phyloP scores from a whole-genome alignment of 2,113 vertebrate genomes.

The Psephotus haematonotus region DNA sequence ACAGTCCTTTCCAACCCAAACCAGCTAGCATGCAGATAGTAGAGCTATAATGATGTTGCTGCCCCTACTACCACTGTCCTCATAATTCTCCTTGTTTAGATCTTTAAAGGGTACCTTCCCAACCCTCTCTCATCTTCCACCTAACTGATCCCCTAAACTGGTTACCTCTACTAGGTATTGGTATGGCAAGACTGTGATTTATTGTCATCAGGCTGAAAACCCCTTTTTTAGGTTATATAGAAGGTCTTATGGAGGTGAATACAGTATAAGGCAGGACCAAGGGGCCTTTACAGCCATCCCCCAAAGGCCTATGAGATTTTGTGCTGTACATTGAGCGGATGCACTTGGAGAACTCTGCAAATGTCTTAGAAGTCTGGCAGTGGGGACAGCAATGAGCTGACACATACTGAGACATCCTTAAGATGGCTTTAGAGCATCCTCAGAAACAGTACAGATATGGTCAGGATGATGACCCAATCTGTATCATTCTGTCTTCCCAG shows the following conservation, averaged over 20 bases:
- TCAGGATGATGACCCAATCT: background rate
- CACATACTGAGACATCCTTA: background rate
- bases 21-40: background rate
- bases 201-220: background rate
- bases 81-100: background rate
- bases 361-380: background rate
- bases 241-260: background rate
- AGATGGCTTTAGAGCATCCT: background rate
- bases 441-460: background rate
- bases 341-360: background rate
- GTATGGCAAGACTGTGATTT: background rate
- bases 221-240: background rate
- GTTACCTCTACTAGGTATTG: background rate
- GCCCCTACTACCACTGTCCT: background rate
- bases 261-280: background rate
- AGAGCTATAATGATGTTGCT: background rate
- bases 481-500: background rate
- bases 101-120: background rate
- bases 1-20: background rate
- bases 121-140: background rate
- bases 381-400: background rate
- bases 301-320: background rate
- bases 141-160: background rate
- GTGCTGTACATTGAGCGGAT: background rate
- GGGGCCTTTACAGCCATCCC: background rate